These are phyloP conservation scores for Amphipoea oculea DNA, from an alignment of 2,888 invertebrate species.

Conservation along the genomic window DNA sequence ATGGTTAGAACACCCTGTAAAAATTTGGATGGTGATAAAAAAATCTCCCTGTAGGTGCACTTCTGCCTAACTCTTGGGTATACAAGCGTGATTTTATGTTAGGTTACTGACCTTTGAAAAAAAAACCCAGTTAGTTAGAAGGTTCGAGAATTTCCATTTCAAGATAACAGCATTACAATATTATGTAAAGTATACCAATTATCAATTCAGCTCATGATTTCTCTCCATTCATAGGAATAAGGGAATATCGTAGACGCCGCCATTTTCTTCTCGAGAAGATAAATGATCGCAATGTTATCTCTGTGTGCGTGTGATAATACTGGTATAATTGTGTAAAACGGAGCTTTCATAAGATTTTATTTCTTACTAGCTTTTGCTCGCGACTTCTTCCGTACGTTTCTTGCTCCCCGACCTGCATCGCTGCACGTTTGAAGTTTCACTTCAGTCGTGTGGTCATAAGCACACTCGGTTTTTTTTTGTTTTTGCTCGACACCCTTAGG, in stretches of 20 bases:
- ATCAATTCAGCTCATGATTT: constrained; percentile 45
- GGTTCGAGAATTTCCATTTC: constrained; percentile 20
- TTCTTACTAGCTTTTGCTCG: background rate
- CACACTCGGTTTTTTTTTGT: no score
- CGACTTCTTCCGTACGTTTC: background rate
- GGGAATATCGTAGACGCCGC: background rate
- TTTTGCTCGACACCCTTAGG: no score
- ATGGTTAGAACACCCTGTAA: no score
- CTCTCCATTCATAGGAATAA: constrained; percentile 1
- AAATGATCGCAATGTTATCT: constrained; percentile 2
- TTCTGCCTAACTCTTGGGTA: background rate
- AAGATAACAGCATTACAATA: constrained; percentile 36
- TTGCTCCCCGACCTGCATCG: background rate
- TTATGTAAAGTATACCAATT: constrained; percentile 49
- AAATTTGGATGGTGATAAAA: no score
- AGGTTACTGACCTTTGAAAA: constrained; percentile 3
- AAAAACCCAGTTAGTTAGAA: background rate
- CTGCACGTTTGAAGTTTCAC: no score
- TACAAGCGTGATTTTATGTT: background rate
- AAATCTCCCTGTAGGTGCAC: background rate
- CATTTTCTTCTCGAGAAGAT: constrained; percentile 20
- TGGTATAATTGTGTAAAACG: background rate
- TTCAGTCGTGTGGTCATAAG: no score
- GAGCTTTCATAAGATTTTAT: background rate
- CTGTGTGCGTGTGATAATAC: constrained; percentile 1